Conservation (phyloP, 1,140 invertebrate species). For the Drosophila sucinea region DNA sequence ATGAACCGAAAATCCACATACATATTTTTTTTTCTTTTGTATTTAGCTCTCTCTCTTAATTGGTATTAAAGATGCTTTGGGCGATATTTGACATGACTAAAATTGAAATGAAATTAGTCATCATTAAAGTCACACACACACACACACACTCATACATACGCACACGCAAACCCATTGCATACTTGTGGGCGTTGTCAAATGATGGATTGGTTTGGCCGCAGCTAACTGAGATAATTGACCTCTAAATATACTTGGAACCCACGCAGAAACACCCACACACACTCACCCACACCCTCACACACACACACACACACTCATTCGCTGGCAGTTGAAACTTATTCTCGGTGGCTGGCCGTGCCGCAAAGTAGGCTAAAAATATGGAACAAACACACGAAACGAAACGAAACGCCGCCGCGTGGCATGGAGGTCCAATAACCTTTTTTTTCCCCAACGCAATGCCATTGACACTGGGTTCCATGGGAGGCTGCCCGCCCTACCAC, state of each 20-base stretch:
- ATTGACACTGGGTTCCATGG: conserved; percentile 63
- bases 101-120: conserved; percentile 68
- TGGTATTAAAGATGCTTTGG: conserved; percentile 65
- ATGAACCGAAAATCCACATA: conserved; percentile 51
- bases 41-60: conserved; percentile 28
- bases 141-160: neutral
- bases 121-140: conserved; percentile 49
- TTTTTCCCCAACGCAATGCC: conserved; percentile 55
- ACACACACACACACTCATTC: conserved; percentile 21
- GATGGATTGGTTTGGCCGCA: conserved; percentile 65
- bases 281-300: conserved; percentile 4
- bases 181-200: conserved; percentile 63
- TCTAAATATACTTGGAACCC: conserved; percentile 69
- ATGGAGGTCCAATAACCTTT: conserved; percentile 64
- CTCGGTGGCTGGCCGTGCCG: conserved; percentile 43
- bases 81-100: conserved; percentile 23
- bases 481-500: conserved; percentile 35
- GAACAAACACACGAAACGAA: conserved; percentile 41
- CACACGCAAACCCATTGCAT: conserved; percentile 42
- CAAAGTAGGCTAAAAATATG: conserved; percentile 80
- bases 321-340: neutral
- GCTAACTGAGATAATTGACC: conserved; percentile 71
- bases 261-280: conserved; percentile 18
- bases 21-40: conserved; percentile 12
- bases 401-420: neutral